phyloP scores from a whole-genome alignment of 1,140 invertebrate genomes.

The Yoshiicerus persimilis region DNA sequence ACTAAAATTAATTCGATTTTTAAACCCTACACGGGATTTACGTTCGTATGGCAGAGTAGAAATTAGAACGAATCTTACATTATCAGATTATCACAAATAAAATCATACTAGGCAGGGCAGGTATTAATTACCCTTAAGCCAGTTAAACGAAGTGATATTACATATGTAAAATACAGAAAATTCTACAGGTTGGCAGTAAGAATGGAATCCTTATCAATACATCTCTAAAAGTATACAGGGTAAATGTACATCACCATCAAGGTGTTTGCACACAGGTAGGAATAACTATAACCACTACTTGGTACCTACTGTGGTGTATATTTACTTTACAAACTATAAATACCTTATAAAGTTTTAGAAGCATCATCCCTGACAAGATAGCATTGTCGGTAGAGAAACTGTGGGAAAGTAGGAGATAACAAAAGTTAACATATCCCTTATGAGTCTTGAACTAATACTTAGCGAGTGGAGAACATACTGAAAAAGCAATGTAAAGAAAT shows the following conservation, averaged over 20 bases:
- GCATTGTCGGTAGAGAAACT: constrained; percentile 8
- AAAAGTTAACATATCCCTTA: background rate
- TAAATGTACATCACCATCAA: too few species aligned
- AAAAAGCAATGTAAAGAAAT: background rate
- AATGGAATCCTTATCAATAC: too few species aligned
- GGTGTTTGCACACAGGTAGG: too few species aligned
- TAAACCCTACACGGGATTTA: background rate
- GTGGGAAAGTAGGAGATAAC: constrained; percentile 9
- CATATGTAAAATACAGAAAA: too few species aligned
- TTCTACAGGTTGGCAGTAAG: too few species aligned
- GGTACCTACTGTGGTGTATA: background rate
- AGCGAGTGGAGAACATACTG: background rate
- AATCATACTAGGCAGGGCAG: background rate
- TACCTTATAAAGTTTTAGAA: background rate
- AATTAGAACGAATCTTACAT: background rate
- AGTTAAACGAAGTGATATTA: too few species aligned
- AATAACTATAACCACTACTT: background rate
- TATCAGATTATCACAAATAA: background rate
- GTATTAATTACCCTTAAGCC: too few species aligned
- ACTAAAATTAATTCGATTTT: background rate
- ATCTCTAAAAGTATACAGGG: background rate
- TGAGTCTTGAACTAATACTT: background rate
- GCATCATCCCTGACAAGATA: background rate
- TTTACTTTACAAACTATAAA: background rate
- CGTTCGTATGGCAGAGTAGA: background rate